Evolutionary conservation across 1,140 invertebrate species (phyloP), one percentile per base, ranked within the genome.

Genomic region (Acromyrmex charruanus): DNA sequence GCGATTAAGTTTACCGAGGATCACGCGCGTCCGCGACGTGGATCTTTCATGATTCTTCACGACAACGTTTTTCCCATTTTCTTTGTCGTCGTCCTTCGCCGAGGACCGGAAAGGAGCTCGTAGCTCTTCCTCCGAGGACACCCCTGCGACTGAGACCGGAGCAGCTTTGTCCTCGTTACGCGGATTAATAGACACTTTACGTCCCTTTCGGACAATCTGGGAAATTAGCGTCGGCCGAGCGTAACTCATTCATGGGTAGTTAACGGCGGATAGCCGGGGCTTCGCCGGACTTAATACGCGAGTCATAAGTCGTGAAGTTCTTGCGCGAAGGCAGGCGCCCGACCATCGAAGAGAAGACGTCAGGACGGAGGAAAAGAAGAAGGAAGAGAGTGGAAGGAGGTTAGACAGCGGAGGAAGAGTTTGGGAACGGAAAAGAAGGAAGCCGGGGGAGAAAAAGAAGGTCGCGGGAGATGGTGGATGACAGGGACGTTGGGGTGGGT

Each of bases 221-320:
- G 90, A 94, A 84, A 94, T 94, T 94, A 94, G 90, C 93, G 91
- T 92, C 82, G 85, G 85, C 68, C 86, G 85, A 71, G 81, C 77
- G 91, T 94, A 94, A 94, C 86, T 94, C 93, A 94, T 94, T 94
- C 94, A 94, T 93, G 94, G 93, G 85, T 94, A 93, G 94, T 94
- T 94, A 94, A 92, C 92, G 90, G 88, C 59, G 86, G 87, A 44
- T 66, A 66, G 85, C 55, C 53, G 53, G 66, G 39, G 25, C 44
- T 66, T 61, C 68, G 55, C 55, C 69, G 89, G 81, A 89, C 90
- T 94, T 94, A 93, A 93, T 93, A 92, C 86, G 86, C 89, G 90
- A 87, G 88, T 93, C 92, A 88, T 92, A 90, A 93, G 92, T 92
- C 89, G 81, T 74, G 91, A 90, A 93, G 88, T 93, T 93, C 84